These are phyloP conservation scores for Folsomia candida DNA, from an alignment of 2,888 invertebrate genomes.

Conservation along the genomic window DNA sequence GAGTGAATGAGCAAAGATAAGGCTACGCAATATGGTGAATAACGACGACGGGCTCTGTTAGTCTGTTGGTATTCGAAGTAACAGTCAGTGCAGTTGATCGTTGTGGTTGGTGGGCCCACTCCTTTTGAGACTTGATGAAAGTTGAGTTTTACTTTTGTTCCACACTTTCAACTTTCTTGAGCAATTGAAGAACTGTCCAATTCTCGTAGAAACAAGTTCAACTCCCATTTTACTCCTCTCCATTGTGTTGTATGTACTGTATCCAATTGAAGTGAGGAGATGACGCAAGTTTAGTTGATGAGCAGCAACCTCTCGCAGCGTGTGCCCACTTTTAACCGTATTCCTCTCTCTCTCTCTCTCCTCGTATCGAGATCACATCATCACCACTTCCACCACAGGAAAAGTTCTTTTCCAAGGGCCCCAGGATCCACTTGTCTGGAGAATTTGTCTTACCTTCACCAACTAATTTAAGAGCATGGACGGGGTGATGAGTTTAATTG, in stretches of 20 bases:
- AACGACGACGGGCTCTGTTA: too few species aligned
- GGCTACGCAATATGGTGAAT: too few species aligned
- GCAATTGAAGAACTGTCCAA: neutral
- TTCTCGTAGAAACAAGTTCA: neutral
- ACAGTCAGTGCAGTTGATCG: too few species aligned
- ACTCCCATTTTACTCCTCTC: neutral
- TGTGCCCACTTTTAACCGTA: neutral
- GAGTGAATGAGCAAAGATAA: neutral
- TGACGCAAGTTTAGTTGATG: neutral
- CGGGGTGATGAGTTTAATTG: neutral
- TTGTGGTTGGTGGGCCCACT: too few species aligned
- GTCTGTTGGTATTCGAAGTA: neutral
- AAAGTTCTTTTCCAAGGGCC: neutral
- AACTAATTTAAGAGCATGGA: neutral
- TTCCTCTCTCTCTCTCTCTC: neutral
- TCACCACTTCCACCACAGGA: neutral
- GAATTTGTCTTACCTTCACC: neutral
- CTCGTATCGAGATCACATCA: neutral
- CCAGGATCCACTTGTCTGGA: neutral
- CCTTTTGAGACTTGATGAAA: neutral
- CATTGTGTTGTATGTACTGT: neutral
- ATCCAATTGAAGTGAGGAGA: neutral
- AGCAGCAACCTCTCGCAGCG: neutral
- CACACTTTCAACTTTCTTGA: neutral
- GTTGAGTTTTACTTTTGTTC: neutral